Conservation (phyloP, 1,140 invertebrate genomes). For the Drosophila rhopaloa region DNA sequence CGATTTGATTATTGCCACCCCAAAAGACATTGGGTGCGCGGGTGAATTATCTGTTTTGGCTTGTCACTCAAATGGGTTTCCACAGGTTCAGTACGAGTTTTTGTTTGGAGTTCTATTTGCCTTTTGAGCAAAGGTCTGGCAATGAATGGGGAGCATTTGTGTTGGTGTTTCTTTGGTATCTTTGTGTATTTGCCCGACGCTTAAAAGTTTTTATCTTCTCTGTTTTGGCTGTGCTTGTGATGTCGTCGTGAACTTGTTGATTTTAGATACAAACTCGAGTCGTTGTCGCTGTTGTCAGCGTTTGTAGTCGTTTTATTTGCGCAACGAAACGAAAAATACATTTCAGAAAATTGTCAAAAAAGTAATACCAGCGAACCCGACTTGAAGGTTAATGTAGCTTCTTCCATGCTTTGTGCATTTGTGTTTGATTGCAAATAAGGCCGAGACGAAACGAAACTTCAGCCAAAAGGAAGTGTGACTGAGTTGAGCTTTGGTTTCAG, state of each 20-base stretch:
- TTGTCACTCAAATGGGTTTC: constrained; percentile 60
- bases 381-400: constrained; percentile 80
- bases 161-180: constrained; percentile 27
- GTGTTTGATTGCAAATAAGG: constrained; percentile 74
- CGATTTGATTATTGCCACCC: constrained; percentile 22
- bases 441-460: constrained; percentile 40
- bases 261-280: constrained; percentile 74
- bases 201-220: constrained; percentile 75
- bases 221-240: constrained; percentile 51
- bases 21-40: constrained; percentile 11
- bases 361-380: constrained; percentile 38
- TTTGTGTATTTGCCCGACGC: constrained; percentile 60
- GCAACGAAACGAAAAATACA: constrained; percentile 61
- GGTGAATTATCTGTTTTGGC: constrained; percentile 35
- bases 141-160: constrained; percentile 61
- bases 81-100: constrained; percentile 11
- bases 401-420: constrained; percentile 55
- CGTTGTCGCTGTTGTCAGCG: constrained; percentile 43
- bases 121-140: constrained; percentile 63
- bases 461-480: constrained; percentile 25
- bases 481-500: constrained; percentile 14
- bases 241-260: constrained; percentile 77
- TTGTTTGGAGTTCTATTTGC: constrained; percentile 55
- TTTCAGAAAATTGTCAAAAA: constrained; percentile 72
- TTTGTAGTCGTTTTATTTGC: constrained; percentile 65